phyloP scores from a whole-genome alignment of 2,113 vertebrate genomes.

The Pterocles gutturalis region DNA sequence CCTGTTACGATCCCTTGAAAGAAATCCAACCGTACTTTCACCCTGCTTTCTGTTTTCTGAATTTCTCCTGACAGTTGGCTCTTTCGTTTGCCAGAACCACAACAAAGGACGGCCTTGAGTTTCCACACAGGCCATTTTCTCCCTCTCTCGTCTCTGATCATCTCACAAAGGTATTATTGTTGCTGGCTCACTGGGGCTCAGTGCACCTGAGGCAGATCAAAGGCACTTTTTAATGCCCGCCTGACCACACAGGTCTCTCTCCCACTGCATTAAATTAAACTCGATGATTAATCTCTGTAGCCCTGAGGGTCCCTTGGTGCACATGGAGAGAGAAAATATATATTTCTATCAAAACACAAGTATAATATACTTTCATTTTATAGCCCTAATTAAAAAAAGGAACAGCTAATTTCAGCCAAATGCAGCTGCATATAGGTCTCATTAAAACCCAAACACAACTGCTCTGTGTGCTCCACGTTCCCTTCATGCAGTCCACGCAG shows the following conservation, averaged over 20 bases:
- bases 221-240: slow-evolving; percentile 71
- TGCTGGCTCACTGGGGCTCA: slow-evolving; percentile 59
- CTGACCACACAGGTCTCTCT: slow-evolving; percentile 79
- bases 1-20: slow-evolving; percentile 60
- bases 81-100: slow-evolving; percentile 80
- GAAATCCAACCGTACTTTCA: slow-evolving; percentile 48
- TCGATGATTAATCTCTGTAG: slow-evolving; percentile 78
- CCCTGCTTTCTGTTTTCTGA: slow-evolving; percentile 76
- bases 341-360: slow-evolving; percentile 74
- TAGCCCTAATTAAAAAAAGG: slow-evolving; percentile 77
- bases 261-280: slow-evolving; percentile 79
- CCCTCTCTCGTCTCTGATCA: slow-evolving; percentile 65
- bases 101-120: slow-evolving; percentile 80
- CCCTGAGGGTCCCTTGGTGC: slow-evolving; percentile 73
- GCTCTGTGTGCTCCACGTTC: slow-evolving; percentile 24
- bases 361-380: slow-evolving; percentile 79
- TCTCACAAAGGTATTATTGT: slow-evolving; percentile 84
- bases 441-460: slow-evolving; percentile 68
- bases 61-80: slow-evolving; percentile 78
- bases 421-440: slow-evolving; percentile 76
- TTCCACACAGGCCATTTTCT: slow-evolving; percentile 72
- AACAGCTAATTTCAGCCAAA: slow-evolving; percentile 76
- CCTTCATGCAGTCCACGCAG: neutral
- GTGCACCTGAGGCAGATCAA: slow-evolving; percentile 83
- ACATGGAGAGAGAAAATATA: slow-evolving; percentile 60